Conservation (phyloP, 2,113 vertebrate genomes). For the Solenodon paradoxus region DNA sequence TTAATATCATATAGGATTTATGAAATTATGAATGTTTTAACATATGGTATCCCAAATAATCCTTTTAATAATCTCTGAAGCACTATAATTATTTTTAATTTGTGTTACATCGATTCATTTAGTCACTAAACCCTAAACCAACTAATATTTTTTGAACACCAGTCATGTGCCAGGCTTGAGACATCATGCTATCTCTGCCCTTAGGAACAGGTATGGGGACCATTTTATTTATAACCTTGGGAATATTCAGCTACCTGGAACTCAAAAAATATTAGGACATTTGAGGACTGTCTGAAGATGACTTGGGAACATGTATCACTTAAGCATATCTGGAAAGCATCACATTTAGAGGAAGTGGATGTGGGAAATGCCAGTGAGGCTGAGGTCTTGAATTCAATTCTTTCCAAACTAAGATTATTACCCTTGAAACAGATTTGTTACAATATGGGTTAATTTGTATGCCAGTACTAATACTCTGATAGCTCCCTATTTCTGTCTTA, state of each 20-base stretch:
- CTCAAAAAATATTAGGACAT: background rate
- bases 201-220: background rate
- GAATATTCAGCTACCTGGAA: background rate
- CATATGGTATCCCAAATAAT: background rate
- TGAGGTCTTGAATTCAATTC: conserved; percentile 66
- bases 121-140: background rate
- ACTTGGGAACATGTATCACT: background rate
- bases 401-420: conserved; percentile 67
- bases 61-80: background rate
- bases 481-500: conserved; percentile 76
- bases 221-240: background rate
- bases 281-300: background rate
- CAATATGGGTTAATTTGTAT: conserved; percentile 63
- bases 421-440: conserved; percentile 67
- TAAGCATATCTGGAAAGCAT: conserved; percentile 51
- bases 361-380: conserved; percentile 24
- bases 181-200: background rate
- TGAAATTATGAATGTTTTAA: background rate
- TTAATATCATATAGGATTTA: background rate
- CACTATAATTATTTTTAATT: background rate
- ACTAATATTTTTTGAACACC: background rate
- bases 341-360: conserved; percentile 53
- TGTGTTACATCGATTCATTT: background rate
- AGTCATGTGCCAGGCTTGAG: background rate
- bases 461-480: conserved; percentile 71